Evolutionary conservation across 1,140 invertebrate species (phyloP).

Genomic region (Heliothis subflexa): DNA sequence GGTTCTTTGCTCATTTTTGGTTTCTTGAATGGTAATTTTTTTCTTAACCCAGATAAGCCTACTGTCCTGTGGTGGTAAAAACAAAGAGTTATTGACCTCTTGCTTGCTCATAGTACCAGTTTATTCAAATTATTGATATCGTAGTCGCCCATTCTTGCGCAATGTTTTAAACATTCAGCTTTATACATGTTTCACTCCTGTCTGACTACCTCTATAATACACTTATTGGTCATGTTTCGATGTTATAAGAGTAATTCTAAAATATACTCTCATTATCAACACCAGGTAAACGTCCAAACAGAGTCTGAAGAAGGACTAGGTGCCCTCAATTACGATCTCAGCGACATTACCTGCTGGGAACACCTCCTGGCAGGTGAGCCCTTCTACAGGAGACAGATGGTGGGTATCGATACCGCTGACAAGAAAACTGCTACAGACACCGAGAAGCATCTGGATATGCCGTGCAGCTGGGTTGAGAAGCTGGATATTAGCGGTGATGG

Average conservation of each 20-base stretch:
- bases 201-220: no score
- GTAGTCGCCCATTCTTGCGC: no score
- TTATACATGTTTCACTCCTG: no score
- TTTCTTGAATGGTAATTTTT: neutral
- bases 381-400: constrained; percentile 80
- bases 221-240: no score
- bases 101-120: no score
- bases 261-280: neutral
- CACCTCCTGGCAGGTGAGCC: constrained; percentile 90
- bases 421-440: constrained; percentile 82
- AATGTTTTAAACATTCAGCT: no score
- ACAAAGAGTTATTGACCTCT: no score
- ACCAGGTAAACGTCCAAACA: constrained; percentile 77
- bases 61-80: no score
- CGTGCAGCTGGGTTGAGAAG: constrained; percentile 91
- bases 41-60: no score
- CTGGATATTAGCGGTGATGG: constrained; percentile 89
- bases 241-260: no score
- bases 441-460: constrained; percentile 93
- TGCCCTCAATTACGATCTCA: constrained; percentile 85
- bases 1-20: neutral
- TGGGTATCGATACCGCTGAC: constrained; percentile 81
- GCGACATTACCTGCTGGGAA: constrained; percentile 88
- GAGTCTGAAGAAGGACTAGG: constrained; percentile 58
- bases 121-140: no score